Evolutionary conservation across 2,888 invertebrate genomes (phyloP), one percentile per base, ranked within the genome.

Genomic region (Buathra laborator): DNA sequence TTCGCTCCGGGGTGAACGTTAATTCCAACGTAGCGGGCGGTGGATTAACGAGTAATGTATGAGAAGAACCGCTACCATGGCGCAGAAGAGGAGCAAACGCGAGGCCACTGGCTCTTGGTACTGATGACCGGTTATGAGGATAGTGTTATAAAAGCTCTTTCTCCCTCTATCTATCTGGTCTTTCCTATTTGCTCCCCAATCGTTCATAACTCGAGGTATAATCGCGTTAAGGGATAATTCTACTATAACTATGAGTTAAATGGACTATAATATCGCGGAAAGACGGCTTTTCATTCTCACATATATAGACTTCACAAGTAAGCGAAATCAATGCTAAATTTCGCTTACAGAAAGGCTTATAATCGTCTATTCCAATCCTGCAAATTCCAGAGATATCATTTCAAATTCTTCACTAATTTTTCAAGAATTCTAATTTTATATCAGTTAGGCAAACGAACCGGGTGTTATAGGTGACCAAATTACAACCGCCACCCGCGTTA

Each of bases 11-110:
- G 48, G 62, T 24, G 51, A 78, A 84, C 80, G 48, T 71, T 84
- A 80, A 84, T 84, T 66, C 44, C 80, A 62, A 62, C 66, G 70
- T 80, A 80, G 48, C 48, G 64, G 37, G 37, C 24, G 79, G 79
- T 76, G 71, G 66, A 84, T 80, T 84, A 84, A 80, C 79, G 83
- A 84, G 75, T 84, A 84, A 71, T 84, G 75, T 76, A 84, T 71
- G 80, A 80, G 74, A 74, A 74, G 16, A 46, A 24, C 14, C 83
- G 48, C 66, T 64, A 74, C 32, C 48, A 59, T 53, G 51, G n/a
- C 62, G 29, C 7, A 37, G 12, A 51, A 14, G 48, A 59, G 16
- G 19, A 66, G 67, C n/a, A 32, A 59, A 12, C 46, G 9, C 19
- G 44, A 3, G 59, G 56, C 53, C 14, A 9, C 48, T 5, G 51